Base-by-base conservation (phyloP, 1,140 invertebrate species). In the Melanaphis sacchari region DNA sequence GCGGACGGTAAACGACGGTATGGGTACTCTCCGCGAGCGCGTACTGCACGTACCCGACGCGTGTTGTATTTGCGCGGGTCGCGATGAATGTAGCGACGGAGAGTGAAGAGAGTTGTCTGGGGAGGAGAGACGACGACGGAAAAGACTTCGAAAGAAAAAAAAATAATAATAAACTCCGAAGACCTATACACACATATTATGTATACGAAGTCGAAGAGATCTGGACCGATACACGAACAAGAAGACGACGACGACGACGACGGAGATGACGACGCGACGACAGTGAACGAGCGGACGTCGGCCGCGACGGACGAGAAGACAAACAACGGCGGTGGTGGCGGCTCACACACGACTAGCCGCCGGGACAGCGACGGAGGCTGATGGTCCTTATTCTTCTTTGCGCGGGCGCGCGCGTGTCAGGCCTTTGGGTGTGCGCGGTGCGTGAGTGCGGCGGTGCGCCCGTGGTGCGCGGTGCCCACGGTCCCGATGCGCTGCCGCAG, bases 351-450 rank as follows among this genome's bases (percentile, higher is more conserved):
- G 59, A 82, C 91, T 46, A 38, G 36, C 41, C 41, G n/a, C 91
- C 76, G 76, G 76, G 76, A 43, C 66, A 81, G 76, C 91, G 91
- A n/a, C 66, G 40, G 90, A 59, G 52, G 90, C 66, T 38, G 54
- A 41, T 59, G 40, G 90, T 40, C 40, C n/a, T 85, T 38, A 40
- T 40, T 40, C 24, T 40, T 40, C 24, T 85, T 40, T 85, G 11
- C 40, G 40, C 38, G 6, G 31, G 24, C 54, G 40, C 54, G 90
- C 59, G 40, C 40, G 54, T 22, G 11, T 76, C 31, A 18, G 59
- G 59, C 31, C 15, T n/a, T 76, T 76, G 59, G 59, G 31, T n/a
- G 38, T 49, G 87, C 41, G 87, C 41, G 43, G n/a, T 8, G 52
- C 21, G 87, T 26, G 87, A n/a, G 46, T 49, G 87, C 85, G 52